These are phyloP conservation scores for Phalera bucephala DNA, from an alignment of 2,888 invertebrate species.

Conservation along the genomic window DNA sequence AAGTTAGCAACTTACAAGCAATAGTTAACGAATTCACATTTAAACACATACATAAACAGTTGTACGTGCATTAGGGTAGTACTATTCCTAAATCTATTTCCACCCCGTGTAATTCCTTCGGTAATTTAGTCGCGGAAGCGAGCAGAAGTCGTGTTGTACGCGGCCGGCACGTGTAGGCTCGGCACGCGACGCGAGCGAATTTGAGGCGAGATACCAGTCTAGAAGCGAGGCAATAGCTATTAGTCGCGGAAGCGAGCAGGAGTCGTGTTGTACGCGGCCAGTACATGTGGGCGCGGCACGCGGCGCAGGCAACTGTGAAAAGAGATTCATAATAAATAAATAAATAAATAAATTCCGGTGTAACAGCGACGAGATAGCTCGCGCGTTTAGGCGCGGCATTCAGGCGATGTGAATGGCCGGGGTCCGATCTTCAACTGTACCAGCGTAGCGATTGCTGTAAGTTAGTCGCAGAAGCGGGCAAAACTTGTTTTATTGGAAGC, in stretches of 20 bases:
- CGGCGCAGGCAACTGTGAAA: slow-evolving; percentile 22
- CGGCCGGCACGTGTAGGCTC: slow-evolving; percentile 31
- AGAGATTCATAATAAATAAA: background rate
- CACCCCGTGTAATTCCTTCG: slow-evolving; percentile 46
- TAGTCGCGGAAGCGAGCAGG: slow-evolving; percentile 64
- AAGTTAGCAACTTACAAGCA: no score
- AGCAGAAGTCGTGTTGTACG: slow-evolving; percentile 58
- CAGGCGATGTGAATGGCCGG: no score
- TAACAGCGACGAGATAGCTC: slow-evolving; percentile 5
- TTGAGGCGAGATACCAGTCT: slow-evolving; percentile 9
- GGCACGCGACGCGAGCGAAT: slow-evolving; percentile 23
- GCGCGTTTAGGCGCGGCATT: no score
- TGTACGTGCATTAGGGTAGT: background rate
- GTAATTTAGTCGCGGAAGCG: slow-evolving; percentile 70
- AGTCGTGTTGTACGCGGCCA: slow-evolving; percentile 54
- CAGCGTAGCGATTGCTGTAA: no score
- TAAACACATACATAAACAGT: background rate
- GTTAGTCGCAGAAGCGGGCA: slow-evolving; percentile 65
- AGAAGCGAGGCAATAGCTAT: slow-evolving; percentile 16
- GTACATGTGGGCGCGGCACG: slow-evolving; percentile 22
- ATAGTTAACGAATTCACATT: no score
- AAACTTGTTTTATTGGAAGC: slow-evolving; percentile 55
- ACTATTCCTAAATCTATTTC: slow-evolving; percentile 40
- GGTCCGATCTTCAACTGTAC: no score
- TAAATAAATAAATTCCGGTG: no score